These are phyloP conservation scores for Pristionchus arcanus DNA, from an alignment of 2,888 invertebrate species.

Conservation along the genomic window DNA sequence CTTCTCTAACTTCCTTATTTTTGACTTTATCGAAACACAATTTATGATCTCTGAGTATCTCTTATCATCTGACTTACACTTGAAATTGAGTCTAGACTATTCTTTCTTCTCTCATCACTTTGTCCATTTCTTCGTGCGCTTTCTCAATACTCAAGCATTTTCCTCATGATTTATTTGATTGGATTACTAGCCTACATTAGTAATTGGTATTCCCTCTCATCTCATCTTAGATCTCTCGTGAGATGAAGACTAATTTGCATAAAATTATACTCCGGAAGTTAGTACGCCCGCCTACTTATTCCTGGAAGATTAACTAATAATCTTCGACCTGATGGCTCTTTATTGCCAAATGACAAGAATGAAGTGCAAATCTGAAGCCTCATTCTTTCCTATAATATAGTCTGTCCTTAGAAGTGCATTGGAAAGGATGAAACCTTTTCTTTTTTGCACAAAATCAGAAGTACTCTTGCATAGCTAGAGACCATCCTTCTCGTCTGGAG, in stretches of 20 bases:
- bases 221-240: not conserved
- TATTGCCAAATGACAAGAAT: not conserved
- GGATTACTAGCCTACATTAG: constrained; percentile 16
- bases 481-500: not conserved
- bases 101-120: not conserved
- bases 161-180: not conserved
- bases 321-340: not conserved
- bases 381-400: not conserved
- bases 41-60: not conserved
- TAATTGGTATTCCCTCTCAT: not conserved
- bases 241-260: constrained; percentile 29
- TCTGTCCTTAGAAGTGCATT: not conserved
- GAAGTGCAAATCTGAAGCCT: not conserved
- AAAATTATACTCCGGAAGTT: not conserved
- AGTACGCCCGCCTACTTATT: not conserved
- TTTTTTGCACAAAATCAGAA: not conserved
- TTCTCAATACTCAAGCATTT: not conserved
- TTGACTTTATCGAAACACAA: not conserved
- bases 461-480: not conserved
- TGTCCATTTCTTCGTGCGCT: not conserved
- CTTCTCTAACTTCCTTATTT: not conserved
- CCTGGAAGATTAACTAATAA: not conserved
- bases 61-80: not conserved
- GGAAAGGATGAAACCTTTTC: not conserved
- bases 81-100: not conserved